Base-by-base conservation (phyloP, 2,113 vertebrate species). In the Paramormyrops kingsleyae region DNA sequence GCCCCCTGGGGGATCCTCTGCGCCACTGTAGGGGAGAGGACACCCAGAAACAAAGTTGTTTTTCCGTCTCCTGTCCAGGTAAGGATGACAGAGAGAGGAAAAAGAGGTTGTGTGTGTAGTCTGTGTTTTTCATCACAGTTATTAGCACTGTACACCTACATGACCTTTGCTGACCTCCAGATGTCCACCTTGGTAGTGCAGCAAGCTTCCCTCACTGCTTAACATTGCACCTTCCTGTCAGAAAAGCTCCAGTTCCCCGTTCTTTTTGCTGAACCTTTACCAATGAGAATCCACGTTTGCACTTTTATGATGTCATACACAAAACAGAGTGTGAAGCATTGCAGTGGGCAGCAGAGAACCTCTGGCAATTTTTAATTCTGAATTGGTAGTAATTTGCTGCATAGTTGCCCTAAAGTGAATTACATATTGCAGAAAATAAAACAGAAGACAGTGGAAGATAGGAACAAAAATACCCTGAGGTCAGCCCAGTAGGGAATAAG, bases 51-150 rank as follows among this genome's bases (percentile, higher is more conserved):
- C 95, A 94, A 89, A 96, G 96, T 89, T 98, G 98, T 93, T 98
- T 97, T 90, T 92, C 56, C 0, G 91, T 90, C 8, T 95, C 97
- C 91, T 99, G 98, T 77, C 96, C 97, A 2, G 95, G 97, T 96
- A 83, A 92, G 90, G 24, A 21, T 42, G 49, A 27, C n/a, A 87
- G 85, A 35, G 31, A 53, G 74, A 80, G 24, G 24, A 8, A 49
- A 8, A n/a, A 46, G 17, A 39, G 4, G 4, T 1, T 0, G 21
- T 4, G 35, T 24, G 1, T 13, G 35, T 88, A 53, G 17, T 47
- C 9, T 46, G 44, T 84, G 44, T n/a, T 84, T 44, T 47, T 9
- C 9, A 24, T 6, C 24, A 7, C 80, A 83, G n/a, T 83, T 42
- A 80, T 80, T 83, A 24, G 15, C 42, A 70, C 10, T 70, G n/a